phyloP scores from a whole-genome alignment of 2,113 vertebrate genomes.

The Psammodynastes pulverulentus region DNA sequence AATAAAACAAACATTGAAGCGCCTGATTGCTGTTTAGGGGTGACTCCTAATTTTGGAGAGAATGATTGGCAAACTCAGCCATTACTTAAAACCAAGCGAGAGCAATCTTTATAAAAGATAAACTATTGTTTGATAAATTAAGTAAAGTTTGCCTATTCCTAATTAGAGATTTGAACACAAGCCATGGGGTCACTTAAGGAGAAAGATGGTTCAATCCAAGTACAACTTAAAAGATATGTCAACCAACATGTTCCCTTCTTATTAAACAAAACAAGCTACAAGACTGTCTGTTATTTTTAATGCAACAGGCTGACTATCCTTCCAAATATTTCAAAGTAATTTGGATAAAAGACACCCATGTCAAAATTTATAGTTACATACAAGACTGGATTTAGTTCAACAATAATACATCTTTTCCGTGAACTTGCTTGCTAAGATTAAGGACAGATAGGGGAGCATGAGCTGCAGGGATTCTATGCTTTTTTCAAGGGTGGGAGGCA shows the following conservation, averaged over 20 bases:
- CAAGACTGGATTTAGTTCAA: neutral
- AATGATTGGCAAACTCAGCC: conserved; percentile 47
- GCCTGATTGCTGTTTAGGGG: conserved; percentile 26
- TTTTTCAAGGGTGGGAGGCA: neutral
- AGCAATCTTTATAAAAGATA: conserved; percentile 51
- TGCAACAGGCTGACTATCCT: neutral
- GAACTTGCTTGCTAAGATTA: neutral
- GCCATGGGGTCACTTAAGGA: conserved; percentile 11
- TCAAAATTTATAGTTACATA: neutral
- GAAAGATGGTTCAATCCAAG: neutral
- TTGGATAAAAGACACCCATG: conserved; percentile 7
- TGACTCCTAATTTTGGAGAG: conserved; percentile 46
- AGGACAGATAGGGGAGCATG: neutral
- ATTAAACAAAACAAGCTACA: neutral
- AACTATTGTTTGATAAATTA: conserved; percentile 56
- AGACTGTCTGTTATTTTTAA: neutral
- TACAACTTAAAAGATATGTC: neutral
- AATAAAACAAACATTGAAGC: conserved; percentile 42
- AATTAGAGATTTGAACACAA: conserved; percentile 31
- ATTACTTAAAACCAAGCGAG: conserved; percentile 57
- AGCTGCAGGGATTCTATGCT: neutral
- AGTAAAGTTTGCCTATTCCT: conserved; percentile 23
- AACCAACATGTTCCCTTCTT: neutral
- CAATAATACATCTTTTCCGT: neutral
- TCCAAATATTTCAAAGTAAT: neutral